phyloP scores from a whole-genome alignment of 2,113 vertebrate species.

The Rhipidura dahli region DNA sequence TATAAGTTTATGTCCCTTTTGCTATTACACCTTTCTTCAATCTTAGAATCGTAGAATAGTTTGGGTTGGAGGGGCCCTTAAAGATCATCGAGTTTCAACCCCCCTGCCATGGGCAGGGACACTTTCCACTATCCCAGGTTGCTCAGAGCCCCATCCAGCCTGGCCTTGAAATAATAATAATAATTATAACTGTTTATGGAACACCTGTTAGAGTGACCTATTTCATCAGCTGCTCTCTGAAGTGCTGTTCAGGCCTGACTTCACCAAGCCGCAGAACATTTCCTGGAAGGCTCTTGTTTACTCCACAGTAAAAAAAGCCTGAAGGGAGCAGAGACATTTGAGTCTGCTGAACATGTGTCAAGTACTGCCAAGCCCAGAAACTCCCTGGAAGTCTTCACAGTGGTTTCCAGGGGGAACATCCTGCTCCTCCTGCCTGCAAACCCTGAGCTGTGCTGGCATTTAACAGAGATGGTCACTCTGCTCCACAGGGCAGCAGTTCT shows the following conservation, averaged over 20 bases:
- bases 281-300: constrained; percentile 12
- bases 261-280: background rate
- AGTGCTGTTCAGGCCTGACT: background rate
- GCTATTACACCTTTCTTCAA: background rate
- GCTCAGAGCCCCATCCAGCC: background rate
- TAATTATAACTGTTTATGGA: background rate
- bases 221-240: background rate
- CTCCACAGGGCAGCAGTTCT: background rate
- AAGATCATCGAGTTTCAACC: background rate
- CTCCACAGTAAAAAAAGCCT: background rate
- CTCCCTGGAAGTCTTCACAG: background rate
- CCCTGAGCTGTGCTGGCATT: background rate
- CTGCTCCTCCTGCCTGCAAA: background rate
- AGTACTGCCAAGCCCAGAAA: background rate
- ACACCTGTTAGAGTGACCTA: background rate
- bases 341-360: background rate
- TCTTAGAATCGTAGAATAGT: background rate
- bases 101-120: background rate
- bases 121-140: background rate
- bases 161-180: background rate
- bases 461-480: background rate
- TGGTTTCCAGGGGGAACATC: background rate
- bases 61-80: background rate
- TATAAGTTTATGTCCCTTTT: background rate
- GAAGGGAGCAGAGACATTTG: background rate